Evolutionary conservation across 1,140 invertebrate genomes (phyloP).

Genomic region (Drosophila miranda): DNA sequence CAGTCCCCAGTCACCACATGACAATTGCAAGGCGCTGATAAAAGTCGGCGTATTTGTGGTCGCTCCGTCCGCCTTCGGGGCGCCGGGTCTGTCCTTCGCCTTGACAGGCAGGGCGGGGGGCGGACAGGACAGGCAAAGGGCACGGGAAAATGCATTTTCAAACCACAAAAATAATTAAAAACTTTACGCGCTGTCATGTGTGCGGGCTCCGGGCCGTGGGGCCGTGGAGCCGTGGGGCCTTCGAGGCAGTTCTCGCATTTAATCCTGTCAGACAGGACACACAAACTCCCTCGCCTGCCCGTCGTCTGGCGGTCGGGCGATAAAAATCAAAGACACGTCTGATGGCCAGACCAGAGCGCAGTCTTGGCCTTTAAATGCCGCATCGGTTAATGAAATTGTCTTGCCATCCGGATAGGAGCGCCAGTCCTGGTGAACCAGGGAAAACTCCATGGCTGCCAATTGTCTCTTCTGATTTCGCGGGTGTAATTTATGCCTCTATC

Average conservation of each 20-base stretch:
- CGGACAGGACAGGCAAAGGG: not conserved
- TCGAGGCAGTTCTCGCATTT: conserved; percentile 31
- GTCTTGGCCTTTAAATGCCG: conserved; percentile 49
- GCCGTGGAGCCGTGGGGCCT: not conserved
- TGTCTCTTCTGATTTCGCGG: not conserved
- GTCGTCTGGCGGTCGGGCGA: conserved; percentile 29
- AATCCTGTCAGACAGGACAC: conserved; percentile 38
- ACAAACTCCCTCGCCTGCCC: conserved; percentile 7
- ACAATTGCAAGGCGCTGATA: conserved; percentile 67
- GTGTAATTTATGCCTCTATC: no score
- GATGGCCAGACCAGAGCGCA: conserved; percentile 15
- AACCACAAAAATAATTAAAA: conserved; percentile 79
- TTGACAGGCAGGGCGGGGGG: conserved; percentile 14
- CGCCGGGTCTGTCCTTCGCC: conserved; percentile 20
- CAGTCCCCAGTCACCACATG: conserved; percentile 15
- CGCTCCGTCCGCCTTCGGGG: conserved; percentile 5
- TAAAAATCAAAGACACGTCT: conserved; percentile 67
- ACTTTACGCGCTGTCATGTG: conserved; percentile 58
- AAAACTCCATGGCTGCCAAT: conserved; percentile 5
- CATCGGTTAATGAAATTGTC: conserved; percentile 72
- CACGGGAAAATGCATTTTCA: conserved; percentile 67
- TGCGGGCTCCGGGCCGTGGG: not conserved
- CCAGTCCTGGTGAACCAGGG: not conserved
- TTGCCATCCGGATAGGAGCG: conserved; percentile 15
- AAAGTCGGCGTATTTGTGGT: conserved; percentile 68